Evolutionary conservation across 2,113 vertebrate species (phyloP), one percentile per base, ranked within the genome.

Genomic region (Entosphenus tridentatus): DNA sequence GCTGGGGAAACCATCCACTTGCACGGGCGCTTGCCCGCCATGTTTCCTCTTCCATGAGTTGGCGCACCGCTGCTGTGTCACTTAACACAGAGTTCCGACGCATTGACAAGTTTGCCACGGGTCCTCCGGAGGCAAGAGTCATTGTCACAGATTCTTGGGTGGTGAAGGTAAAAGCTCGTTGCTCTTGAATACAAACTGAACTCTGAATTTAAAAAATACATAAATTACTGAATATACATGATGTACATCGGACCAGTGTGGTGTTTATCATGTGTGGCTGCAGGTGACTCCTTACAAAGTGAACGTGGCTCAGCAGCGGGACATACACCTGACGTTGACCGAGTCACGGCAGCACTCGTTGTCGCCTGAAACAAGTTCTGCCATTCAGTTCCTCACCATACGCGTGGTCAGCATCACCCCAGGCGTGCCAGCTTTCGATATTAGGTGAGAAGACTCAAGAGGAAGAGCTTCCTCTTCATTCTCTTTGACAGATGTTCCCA

Each of bases 91-190:
- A 96, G 76, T 96, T 96, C 72, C 81, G 87, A 12, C 81, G 83
- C 69, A 88, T 96, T 0, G 92, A 96, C 72, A 96, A 96, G 77
- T 96, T 96, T 72, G 85, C 86, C 3, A 85, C 86, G 0, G 92
- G 92, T 8, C 81, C 80, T 0, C 82, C 85, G 0, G 87, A 85
- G 55, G 87, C 87, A 0, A 78, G 88, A 17, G 84, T 93, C 17
- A 83, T 96, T 0, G 82, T 96, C 12, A 96, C 92, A 0, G 88
- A 96, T 79, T 86, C 81, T 0, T 96, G 92, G 92, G 84, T 96
- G 70, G 80, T 88, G 75, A 39, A 39, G 39, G 39, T 39, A 39
- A 39, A 39, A 39, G 39, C 39, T 39, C 39, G 5, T 39, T 39
- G 39, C 39, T 39, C 39, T 39, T 39, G 39, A 39, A 39, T 39